Base-by-base conservation (phyloP, 2,113 vertebrate genomes). In the Gymnorhina tibicen region DNA sequence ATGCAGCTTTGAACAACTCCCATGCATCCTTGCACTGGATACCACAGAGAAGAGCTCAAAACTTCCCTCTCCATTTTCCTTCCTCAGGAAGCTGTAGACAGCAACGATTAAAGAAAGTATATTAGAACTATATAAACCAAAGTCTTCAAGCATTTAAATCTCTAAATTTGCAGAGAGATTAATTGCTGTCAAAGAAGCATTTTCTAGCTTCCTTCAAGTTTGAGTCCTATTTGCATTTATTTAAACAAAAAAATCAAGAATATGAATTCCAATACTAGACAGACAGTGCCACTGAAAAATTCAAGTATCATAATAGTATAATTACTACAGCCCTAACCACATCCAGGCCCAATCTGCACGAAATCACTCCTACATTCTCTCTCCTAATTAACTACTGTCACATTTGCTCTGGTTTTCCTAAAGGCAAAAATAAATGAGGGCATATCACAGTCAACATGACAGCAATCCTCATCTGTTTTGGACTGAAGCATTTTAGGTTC, bases 21-120 rank as follows among this genome's bases (percentile, higher is more conserved):
- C 33, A 69, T 1, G 0, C 3, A 3, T 32, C 26, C 47, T 55
- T 3, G 4, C 35, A 55, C 8, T 16, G 32, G n/a, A 53, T n/a
- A 42, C 7, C 10, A 23, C 2, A 6, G 18, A 42, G 16, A 74
- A 85, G 30, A 53, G 32, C 5, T 67, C 52, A 72, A 18, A 23
- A 75, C 6, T 19, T 63, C 28, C 13, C 26, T 46, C 32, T 72
- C 21, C 32, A 22, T 7, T 24, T 82, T 30, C 27, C 11, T 24
- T 47, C 10, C 26, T 49, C 58, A 66, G 4, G 13, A 76, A 79
- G 6, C 8, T 42, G 26, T 14, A 59, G 18, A 64, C 10, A 80
- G 28, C 6, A 49, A 41, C 0, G 0, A 83, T 11, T 22, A 55
- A 58, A 62, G 9, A 42, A 77, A 39, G 20, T 30, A 35, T 27